phyloP scores from a whole-genome alignment of 2,113 vertebrate genomes.

The Sceloporus tristichus region DNA sequence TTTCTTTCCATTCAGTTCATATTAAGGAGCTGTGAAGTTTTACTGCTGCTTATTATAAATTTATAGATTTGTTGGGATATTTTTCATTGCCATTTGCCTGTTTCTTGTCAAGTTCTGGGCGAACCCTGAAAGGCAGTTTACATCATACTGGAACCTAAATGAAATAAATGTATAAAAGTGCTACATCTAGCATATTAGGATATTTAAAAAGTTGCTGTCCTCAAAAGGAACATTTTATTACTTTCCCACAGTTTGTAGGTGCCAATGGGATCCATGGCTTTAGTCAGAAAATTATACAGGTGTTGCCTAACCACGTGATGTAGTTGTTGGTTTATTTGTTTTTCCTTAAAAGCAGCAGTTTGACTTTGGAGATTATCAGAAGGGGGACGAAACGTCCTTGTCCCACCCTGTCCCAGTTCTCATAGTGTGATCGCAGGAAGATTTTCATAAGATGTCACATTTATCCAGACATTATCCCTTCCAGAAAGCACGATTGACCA shows the following conservation, averaged over 20 bases:
- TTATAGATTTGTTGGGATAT: not conserved
- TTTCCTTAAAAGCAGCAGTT: not conserved
- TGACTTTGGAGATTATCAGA: not conserved
- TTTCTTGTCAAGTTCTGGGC: not conserved
- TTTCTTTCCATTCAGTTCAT: not conserved
- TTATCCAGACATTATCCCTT: too few species aligned
- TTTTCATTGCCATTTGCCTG: not conserved
- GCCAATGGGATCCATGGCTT: too few species aligned
- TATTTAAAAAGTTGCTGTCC: not conserved
- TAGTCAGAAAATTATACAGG: not conserved
- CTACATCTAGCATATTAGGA: not conserved
- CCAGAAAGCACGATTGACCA: too few species aligned
- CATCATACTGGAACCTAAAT: not conserved
- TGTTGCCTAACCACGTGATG: not conserved
- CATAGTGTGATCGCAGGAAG: too few species aligned
- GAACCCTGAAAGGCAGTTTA: not conserved
- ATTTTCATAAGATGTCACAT: too few species aligned
- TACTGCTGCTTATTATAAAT: not conserved
- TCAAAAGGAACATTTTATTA: too few species aligned
- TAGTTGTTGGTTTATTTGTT: fast-evolving
- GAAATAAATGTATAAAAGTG: not conserved
- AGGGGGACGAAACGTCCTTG: too few species aligned
- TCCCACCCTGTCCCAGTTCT: too few species aligned
- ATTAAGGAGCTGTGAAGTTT: not conserved
- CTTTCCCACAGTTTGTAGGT: not conserved